Evolutionary conservation across 1,140 invertebrate species (phyloP).

Genomic region (Gryllus bimaculatus): DNA sequence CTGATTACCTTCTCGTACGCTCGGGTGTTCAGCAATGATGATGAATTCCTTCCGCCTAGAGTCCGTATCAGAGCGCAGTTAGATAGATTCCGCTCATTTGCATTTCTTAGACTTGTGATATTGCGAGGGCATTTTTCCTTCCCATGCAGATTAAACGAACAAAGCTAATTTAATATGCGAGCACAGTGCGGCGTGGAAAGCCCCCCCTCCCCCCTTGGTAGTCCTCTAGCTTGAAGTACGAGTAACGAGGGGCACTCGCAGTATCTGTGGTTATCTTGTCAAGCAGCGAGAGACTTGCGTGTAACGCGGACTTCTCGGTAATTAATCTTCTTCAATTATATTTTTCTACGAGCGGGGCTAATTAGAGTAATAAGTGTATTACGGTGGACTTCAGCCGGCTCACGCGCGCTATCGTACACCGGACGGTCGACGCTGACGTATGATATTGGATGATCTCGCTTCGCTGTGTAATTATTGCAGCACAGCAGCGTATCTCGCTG

Average conservation of each 20-base stretch:
- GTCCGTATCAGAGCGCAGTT: not conserved
- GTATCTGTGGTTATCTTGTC: not conserved
- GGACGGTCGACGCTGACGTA: not conserved
- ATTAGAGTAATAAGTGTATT: slow-evolving; percentile 6
- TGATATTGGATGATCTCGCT: not conserved
- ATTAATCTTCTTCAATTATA: slow-evolving; percentile 6
- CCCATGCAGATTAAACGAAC: not conserved
- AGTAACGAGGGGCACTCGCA: too few species aligned
- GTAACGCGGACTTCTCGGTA: not conserved
- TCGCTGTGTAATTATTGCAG: too few species aligned
- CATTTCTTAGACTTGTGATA: not conserved
- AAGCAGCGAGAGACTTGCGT: not conserved
- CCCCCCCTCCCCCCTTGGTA: too few species aligned
- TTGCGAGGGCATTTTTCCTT: not conserved
- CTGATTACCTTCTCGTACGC: not conserved
- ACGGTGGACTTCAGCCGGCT: not conserved
- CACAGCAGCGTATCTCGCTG: too few species aligned
- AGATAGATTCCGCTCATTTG: not conserved
- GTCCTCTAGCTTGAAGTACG: too few species aligned
- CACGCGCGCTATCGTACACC: not conserved
- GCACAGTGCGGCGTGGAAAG: too few species aligned
- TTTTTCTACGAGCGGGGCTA: not conserved
- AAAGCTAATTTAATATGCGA: not conserved
- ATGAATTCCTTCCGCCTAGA: not conserved
- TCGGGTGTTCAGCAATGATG: not conserved